phyloP scores from a whole-genome alignment of 2,797 vertebrate genomes.

The Triplophysa bombifrons region DNA sequence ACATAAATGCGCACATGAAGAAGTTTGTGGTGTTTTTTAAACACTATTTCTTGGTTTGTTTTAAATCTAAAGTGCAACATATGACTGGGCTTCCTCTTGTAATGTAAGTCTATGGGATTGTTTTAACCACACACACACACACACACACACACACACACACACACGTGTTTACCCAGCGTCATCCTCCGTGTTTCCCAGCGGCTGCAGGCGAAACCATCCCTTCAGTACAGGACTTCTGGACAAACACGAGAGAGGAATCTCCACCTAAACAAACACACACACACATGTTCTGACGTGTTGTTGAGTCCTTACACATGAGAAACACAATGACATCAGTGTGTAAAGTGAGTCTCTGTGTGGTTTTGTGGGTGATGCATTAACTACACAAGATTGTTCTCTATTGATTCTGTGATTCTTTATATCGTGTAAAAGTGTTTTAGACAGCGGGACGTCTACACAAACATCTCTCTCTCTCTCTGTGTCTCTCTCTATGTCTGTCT shows the following conservation, averaged over 20 bases:
- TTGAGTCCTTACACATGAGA: not conserved
- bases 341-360: not conserved
- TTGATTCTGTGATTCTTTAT: not conserved
- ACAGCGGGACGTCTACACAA: not conserved
- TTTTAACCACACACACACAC: not conserved
- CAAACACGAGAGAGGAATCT: conserved; percentile 80
- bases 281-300: too few relatives aligned
- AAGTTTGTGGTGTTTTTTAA: too few relatives aligned
- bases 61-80: too few relatives aligned
- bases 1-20: too few relatives aligned
- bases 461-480: not conserved
- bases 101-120: too few relatives aligned
- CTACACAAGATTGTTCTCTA: not conserved
- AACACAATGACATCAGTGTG: not conserved
- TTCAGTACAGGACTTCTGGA: conserved; percentile 73
- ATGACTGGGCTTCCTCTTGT: too few relatives aligned
- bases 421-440: not conserved
- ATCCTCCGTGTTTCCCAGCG: conserved; percentile 78
- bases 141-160: not conserved
- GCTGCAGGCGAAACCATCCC: conserved; percentile 90
- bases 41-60: too few relatives aligned
- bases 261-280: conserved; percentile 74
- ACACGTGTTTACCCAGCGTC: conserved; percentile 74
- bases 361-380: not conserved
- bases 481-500: not conserved